Base-by-base conservation (phyloP, 1,140 invertebrate genomes). In the Nautilus pompilius region DNA sequence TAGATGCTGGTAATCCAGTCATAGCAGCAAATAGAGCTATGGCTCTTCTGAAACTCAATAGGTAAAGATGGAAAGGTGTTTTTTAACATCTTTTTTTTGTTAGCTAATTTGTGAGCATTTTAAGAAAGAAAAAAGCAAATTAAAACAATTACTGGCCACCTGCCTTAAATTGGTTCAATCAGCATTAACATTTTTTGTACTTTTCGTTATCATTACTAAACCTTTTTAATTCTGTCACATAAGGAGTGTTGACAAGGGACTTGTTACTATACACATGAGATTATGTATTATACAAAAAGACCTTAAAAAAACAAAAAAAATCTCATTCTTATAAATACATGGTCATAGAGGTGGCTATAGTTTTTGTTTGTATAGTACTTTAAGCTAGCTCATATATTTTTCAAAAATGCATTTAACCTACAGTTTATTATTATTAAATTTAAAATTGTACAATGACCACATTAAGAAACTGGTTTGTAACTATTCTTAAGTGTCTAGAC, bases 11-110 rank as follows among this genome's bases (percentile, higher is more conserved):
- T 63, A 93, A 96, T 83, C 87, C 93, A 6, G 85, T 92, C 6
- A 90, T 91, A 73, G 93, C 88, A 77, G 91, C 92, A 8, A 97
- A 97, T 83, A 85, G 95, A 73, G 93, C 92, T 8, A 85, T 96
- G 62, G 95, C 93, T 68, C 88, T 91, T 69, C 83, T 96, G 13
- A 95, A 95, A 80, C 86, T 89, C 70, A 86, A 93, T 67, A 88
- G 90, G 92, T 95, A 86, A 82, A 28, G 53, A 29, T 24, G 22
- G 24, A 28, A n/a, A 6, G 2, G 51, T 28, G 20, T 20, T n/a
- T 5, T 34, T 15, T 49, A 29, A 29, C 32, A 30, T 41, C 2
- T 20, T 4, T 26, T 58, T 5, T 41, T 5, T 41, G 13, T 60
- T 8, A 49, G 15, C n/a, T 13, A 13, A 6, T 49, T 13, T 60